Base-by-base conservation (phyloP, 1,140 invertebrate species). In the Eumeta japonica region DNA sequence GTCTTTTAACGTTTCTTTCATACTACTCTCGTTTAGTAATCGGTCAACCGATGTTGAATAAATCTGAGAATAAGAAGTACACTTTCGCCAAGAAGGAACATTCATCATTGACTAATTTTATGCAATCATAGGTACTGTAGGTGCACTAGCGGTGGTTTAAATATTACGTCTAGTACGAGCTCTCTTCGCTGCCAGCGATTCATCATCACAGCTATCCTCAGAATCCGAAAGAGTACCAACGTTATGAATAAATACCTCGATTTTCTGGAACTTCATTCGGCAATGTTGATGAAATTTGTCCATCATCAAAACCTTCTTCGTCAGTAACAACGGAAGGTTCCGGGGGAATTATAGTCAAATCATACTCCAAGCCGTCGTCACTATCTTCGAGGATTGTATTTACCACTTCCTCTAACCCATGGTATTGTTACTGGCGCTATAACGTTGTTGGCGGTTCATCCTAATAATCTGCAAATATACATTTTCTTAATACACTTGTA, bases 341-440 rank as follows among this genome's bases (percentile, higher is more conserved):
- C 13, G 50, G 48, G 16, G 52, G 45, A 38, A 40, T 46, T 30
- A 49, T 46, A 32, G 45, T 50, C 15, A 55, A 41, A 16, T 51
- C 39, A 32, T 49, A 44, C 30, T 41, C 37, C 12, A 30, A 28
- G 15, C 46, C 43, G 34, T 28, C 27, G 36, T 40, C 20, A 30
- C 34, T 37, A 30, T 54, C 30, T 36, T 39, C 44, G 17, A 52
- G 41, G 16, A 31, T 15, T 19, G 43, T 29, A 19, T 58, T 43
- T 35, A 43, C 17, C 17, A 51, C 48, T 12, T 55, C 35, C 11
- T 28, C 19, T 10, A 24, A 17, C 4, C 33, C 33, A 11, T 10
- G 14, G 24, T 28, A 37, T n/a, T n/a, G 24, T 28, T 27, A 27
- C 11, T 35, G 4, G 11, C 5, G 4, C 10, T 13, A 12, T 30